A percentile compares a stretch with the other conserved stretches of the same genome.
These are phyloP conservation scores for Numenius arquata DNA, from an alignment of 2,113 vertebrate genomes.

Conservation along the genomic window DNA sequence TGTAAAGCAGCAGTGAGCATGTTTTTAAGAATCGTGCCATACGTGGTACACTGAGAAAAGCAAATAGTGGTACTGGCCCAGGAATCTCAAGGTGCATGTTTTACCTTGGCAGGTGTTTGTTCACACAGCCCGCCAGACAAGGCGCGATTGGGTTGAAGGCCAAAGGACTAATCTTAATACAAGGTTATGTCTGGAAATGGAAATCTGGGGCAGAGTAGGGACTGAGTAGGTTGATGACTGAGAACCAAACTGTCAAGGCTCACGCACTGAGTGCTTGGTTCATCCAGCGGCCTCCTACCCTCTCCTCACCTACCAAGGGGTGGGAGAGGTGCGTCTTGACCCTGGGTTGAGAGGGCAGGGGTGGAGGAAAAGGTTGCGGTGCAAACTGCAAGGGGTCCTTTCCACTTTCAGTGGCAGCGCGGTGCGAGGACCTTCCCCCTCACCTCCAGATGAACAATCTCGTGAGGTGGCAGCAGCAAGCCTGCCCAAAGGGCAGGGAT, in stretches of 20 bases:
- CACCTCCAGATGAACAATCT: neutral
- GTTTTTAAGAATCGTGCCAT: neutral
- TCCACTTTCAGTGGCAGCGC: neutral
- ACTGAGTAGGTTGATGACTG: neutral
- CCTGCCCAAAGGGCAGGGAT: neutral
- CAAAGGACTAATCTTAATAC: neutral
- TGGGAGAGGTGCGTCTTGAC: neutral
- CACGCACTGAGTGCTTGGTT: neutral
- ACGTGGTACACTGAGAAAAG: neutral
- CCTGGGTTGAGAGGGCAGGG: neutral
- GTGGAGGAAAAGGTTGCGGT: neutral
- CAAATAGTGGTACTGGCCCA: neutral
- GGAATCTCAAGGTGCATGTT: neutral
- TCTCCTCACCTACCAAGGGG: rapidly evolving
- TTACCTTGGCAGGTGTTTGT: neutral
- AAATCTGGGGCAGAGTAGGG: neutral
- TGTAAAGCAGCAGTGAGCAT: neutral
- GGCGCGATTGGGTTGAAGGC: neutral
- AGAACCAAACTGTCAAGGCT: neutral
- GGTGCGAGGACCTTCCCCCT: neutral
- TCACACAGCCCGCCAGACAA: neutral
- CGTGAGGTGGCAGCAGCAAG: neutral
- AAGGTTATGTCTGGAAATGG: neutral
- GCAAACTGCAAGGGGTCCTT: neutral
- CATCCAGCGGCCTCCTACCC: neutral